Evolutionary conservation across 2,888 invertebrate genomes (phyloP).

Genomic region (Hetaerina titia): DNA sequence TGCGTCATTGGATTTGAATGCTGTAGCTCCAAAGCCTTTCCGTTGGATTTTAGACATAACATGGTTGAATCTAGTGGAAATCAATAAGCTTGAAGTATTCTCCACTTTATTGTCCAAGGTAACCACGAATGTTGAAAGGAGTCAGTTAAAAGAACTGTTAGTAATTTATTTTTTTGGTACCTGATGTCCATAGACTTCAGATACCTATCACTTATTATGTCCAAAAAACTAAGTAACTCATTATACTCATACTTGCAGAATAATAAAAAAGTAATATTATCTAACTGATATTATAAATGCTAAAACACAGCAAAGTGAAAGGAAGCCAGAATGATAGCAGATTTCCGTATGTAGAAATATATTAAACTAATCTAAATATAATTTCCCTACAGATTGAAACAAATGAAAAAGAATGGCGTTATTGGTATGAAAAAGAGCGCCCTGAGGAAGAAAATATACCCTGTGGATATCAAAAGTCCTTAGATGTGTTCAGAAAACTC

Average conservation of each 20-base stretch:
- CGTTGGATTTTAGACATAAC: conserved; percentile 97
- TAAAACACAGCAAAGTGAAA: too few species aligned
- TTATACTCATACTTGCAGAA: too few species aligned
- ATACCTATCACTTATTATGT: background rate
- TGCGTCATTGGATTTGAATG: conserved; percentile 95
- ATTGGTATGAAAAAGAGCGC: conserved; percentile 95
- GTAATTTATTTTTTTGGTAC: background rate
- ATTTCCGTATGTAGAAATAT: too few species aligned
- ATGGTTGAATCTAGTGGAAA: conserved; percentile 97
- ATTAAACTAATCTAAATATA: background rate
- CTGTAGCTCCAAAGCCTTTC: conserved; percentile 94
- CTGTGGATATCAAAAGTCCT: conserved; percentile 90
- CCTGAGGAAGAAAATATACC: conserved; percentile 96
- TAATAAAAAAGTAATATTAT: too few species aligned
- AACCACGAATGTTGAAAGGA: conserved; percentile 71
- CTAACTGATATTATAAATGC: too few species aligned
- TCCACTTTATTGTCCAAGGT: conserved; percentile 88
- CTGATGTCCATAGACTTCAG: background rate
- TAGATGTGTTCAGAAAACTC: conserved; percentile 93
- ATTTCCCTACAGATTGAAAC: conserved; percentile 82
- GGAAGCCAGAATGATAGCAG: too few species aligned
- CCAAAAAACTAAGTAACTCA: too few species aligned
- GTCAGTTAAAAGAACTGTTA: background rate
- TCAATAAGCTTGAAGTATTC: conserved; percentile 91
- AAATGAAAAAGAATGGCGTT: conserved; percentile 92